Evolutionary conservation across 2,888 invertebrate genomes (phyloP), one percentile per base, ranked within the genome.

Genomic region (Salticus scenicus): DNA sequence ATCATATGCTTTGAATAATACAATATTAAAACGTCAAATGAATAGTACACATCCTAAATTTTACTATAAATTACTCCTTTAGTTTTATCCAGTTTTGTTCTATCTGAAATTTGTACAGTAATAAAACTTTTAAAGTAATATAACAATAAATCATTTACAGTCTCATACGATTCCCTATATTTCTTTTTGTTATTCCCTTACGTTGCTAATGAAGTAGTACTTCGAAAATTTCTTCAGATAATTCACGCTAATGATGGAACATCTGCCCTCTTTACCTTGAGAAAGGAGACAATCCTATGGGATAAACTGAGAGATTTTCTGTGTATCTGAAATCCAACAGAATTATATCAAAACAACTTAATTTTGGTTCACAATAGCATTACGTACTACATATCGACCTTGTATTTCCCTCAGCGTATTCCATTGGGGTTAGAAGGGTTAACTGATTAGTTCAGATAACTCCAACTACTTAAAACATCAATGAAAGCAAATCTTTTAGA

Each of bases 241-340:
- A 57, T 57, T 57, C 24, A 57, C 57, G 20, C 5, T 20, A 57
- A 57, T 24, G 24, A 24, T 24, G 12, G 24, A 57, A 57, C 57
- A 17, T n/a, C n/a, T n/a, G n/a, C n/a, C n/a, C n/a, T n/a, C 37
- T 37, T 37, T 37, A 37, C 37, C 24, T 57, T 7, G 5, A 57
- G 5, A 24, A 57, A 24, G 7, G 24, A 57, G 57, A 57, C 57
- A 57, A 57, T 57, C 57, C 57, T 57, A 7, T n/a, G 57, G 57
- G 57, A 57, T 24, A 24, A 57, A 24, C 17, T 57, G 57, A 57
- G 24, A 20, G 57, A 57, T 57, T 57, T 57, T 57, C 57, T 57
- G 17, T 57, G 57, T 57, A 57, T 17, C 8, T n/a, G 5, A 24
- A 7, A 57, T 24, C 57, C 24, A 57, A 4, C 5, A 4, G 14